Conservation (phyloP, 2,888 invertebrate species). For the Idaea straminata region DNA sequence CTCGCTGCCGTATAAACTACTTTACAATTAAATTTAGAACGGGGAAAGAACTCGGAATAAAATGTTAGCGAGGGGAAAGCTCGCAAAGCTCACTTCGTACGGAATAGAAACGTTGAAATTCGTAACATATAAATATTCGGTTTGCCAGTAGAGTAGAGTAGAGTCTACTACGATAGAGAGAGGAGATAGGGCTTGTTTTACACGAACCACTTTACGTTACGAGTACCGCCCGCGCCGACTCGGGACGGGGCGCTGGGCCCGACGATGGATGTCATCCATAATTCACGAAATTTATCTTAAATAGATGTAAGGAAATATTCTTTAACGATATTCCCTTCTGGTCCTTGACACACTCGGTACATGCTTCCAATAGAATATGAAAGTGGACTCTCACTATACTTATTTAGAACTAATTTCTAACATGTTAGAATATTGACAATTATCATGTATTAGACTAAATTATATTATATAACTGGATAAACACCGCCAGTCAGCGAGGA, state of each 20-base stretch:
- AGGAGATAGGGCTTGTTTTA: neutral
- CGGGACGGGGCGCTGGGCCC: neutral
- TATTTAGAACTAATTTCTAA: neutral
- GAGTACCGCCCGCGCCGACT: neutral
- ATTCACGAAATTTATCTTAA: neutral
- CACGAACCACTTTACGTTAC: neutral
- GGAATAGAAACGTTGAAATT: neutral
- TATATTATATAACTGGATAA: no score
- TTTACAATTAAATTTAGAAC: conserved; percentile 28
- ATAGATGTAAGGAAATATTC: neutral
- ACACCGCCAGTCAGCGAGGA: no score
- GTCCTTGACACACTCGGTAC: neutral
- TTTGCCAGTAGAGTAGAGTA: neutral
- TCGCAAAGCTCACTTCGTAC: neutral
- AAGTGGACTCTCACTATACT: neutral
- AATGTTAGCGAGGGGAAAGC: conserved; percentile 11
- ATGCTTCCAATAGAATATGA: neutral
- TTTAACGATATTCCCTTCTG: neutral
- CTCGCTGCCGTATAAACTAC: conserved; percentile 20
- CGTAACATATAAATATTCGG: neutral
- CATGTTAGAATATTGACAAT: neutral
- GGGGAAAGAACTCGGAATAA: conserved; percentile 19
- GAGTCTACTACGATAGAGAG: neutral
- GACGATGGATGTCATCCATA: neutral
- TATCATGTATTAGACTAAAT: no score